Base-by-base conservation (phyloP, 2,797 vertebrate genomes). In the Catamblyrhynchus diadema region DNA sequence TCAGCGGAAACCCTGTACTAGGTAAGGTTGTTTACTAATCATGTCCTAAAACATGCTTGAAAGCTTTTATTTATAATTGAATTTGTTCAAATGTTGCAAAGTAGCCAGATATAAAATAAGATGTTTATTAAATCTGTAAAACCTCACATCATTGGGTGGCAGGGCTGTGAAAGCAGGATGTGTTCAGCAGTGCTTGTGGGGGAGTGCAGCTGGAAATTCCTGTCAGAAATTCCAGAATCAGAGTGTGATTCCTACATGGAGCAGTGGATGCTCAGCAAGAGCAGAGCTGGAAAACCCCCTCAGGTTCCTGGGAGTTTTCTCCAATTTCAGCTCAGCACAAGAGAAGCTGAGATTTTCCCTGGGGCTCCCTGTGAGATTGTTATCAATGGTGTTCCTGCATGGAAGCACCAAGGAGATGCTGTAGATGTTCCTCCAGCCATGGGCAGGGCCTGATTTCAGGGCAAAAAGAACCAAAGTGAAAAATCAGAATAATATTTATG, bases 331-430 rank as follows among this genome's bases (percentile, higher is more conserved):
- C 17, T 71, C 23, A 37, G 59, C 32, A 15, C 41, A 59, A 50
- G 12, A 30, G 14, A 47, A 47, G 12, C 45, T 24, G 45, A 39
- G 39, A 11, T 65, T 74, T 33, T 27, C 16, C 16, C 3, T 1
- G 35, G 17, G 41, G 11, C 12, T 74, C 61, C 25, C 45, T 71
- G 33, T 73, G 69, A 23, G 17, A 1, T 1, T 2, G 3, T 42
- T 47, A 35, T 8, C 15, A 0, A 0, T 0, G 0, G 3, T 24
- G 16, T 35, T 93, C 45, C 73, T 47, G 30, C 17, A 2, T 6
- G 47, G 61, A 28, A 69, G 20, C 50, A 28, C 18, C 6, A 6
- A 59, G 78, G 81, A 59, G 61, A 12, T 2, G 33, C 41, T 56
- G 73, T 6, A 14, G 60, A 5, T 25, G 19, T 51, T 61, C 62